These are phyloP conservation scores for Bucorvus abyssinicus DNA, from an alignment of 2,797 vertebrate genomes.

Conservation along the genomic window DNA sequence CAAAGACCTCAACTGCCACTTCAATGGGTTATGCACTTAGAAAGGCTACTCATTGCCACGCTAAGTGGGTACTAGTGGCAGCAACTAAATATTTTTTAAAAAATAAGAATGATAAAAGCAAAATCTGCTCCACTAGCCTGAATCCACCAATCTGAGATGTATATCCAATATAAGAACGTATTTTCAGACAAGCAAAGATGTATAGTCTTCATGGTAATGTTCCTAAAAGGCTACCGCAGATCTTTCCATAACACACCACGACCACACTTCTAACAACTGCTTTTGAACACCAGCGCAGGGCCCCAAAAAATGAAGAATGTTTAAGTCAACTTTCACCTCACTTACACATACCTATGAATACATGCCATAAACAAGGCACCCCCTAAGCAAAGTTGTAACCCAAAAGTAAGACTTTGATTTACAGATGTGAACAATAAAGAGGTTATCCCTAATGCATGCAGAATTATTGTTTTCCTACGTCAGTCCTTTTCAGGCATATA, in stretches of 20 bases:
- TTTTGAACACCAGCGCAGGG: not conserved
- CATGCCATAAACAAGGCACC: not conserved
- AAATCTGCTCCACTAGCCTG: not conserved
- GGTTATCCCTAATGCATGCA: not conserved
- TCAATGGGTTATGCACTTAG: not conserved
- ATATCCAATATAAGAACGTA: not conserved
- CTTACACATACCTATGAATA: not conserved
- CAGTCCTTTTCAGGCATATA: not conserved
- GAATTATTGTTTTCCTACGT: not conserved
- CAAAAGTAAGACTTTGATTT: not conserved
- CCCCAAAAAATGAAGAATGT: not conserved
- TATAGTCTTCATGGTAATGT: accelerated
- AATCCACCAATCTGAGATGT: not conserved
- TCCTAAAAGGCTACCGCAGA: not conserved
- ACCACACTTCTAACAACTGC: not conserved
- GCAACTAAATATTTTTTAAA: not conserved
- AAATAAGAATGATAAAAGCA: not conserved
- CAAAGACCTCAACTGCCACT: not conserved
- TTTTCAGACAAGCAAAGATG: not conserved
- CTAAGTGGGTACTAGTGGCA: not conserved
- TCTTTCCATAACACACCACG: accelerated
- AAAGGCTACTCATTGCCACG: not conserved
- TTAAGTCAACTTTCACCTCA: not conserved
- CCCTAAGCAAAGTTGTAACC: not conserved
- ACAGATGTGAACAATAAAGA: not conserved